Base-by-base conservation (phyloP, 2,888 invertebrate genomes). In the Pandemis corylana region DNA sequence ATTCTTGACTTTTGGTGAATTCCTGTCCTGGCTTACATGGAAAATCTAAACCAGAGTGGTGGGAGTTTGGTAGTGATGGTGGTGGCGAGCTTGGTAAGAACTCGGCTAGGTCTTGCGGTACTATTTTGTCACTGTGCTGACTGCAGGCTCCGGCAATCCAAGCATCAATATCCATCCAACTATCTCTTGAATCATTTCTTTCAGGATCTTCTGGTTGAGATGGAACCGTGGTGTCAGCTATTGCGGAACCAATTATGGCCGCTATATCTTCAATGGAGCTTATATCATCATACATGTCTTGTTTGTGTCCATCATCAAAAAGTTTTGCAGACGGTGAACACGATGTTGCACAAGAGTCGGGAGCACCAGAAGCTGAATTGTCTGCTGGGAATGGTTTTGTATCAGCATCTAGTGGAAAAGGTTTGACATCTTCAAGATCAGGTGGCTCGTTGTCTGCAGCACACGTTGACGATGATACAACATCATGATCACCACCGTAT, bases 151-250 rank as follows among this genome's bases (percentile, higher is more conserved):
- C 96, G 76, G 97, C 97, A 80, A 98, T 97, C 97, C 97, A 98
- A 74, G 97, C 97, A 78, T 98, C 98, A 70, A 98, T 95, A 85
- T 98, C 98, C 95, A 97, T 97, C 98, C 98, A 98, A 80, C 96
- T 97, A 81, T 98, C 97, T 76, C 97, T 94, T 0, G 97, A 97
- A 68, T 96, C 96, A 78, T 81, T 95, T 91, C 85, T 95, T 93
- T 96, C 96, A 70, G 97, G 97, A 78, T 97, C 97, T 78, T 96
- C 96, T n/a, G 95, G 95, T 76, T 95, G 94, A 28, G 96, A 95
- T n/a, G 97, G 96, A 53, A 97, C 97, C 0, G 98, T 98, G 10
- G 98, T 97, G 83, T 98, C 98, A 1, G 97, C 98, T 81, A 98
- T 98, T 73, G 98, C 98, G 3, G 97, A 97, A 1, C 98, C 98